Conservation (phyloP, 2,113 vertebrate genomes). For the Charadrius vociferus region DNA sequence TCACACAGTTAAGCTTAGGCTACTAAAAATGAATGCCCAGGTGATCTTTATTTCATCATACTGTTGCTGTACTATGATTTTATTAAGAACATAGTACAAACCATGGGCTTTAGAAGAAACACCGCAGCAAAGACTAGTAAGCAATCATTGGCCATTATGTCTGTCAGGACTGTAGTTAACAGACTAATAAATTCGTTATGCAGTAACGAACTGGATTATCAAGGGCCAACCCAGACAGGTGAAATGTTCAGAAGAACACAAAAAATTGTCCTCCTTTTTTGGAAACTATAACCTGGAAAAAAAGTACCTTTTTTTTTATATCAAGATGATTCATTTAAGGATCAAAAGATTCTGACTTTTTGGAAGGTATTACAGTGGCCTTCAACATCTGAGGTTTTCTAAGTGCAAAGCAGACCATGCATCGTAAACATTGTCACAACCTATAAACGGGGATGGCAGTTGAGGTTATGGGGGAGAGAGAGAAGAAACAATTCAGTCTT, state of each 20-base stretch:
- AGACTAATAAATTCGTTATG: not conserved
- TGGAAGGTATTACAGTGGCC: not conserved
- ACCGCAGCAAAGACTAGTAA: not conserved
- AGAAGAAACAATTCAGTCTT: not conserved
- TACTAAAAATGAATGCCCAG: not conserved
- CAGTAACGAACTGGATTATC: not conserved
- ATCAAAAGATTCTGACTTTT: not conserved
- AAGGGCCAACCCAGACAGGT: not conserved
- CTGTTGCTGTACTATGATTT: not conserved
- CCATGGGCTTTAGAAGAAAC: not conserved
- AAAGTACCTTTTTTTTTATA: not conserved
- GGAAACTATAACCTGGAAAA: not conserved
- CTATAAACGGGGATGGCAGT: not conserved
- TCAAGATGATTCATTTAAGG: not conserved
- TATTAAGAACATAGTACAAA: constrained; percentile 29
- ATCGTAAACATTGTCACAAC: not conserved
- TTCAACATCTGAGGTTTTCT: not conserved
- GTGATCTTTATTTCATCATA: not conserved
- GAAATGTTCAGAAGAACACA: not conserved
- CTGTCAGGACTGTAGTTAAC: not conserved
- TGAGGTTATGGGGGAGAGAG: not conserved
- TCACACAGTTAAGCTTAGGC: not conserved
- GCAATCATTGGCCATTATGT: not conserved
- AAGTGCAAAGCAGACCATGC: not conserved
- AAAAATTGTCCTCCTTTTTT: not conserved